These are phyloP conservation scores for Podarcis raffonei DNA, from an alignment of 2,113 vertebrate genomes.

Conservation along the genomic window DNA sequence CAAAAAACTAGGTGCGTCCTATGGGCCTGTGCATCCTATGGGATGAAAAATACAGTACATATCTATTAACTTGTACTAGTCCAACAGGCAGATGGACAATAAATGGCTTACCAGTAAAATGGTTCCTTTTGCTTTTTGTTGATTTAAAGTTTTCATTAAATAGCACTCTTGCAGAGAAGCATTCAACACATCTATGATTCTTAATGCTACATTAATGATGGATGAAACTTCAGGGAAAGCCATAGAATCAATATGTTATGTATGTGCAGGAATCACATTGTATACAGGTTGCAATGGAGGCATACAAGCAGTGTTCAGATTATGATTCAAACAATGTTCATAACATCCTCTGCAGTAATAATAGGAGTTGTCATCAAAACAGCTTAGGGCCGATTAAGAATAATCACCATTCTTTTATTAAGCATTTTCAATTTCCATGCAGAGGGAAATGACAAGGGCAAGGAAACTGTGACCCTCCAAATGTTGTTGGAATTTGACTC, in stretches of 20 bases:
- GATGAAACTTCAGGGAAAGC: neutral
- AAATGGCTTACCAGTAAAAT: accelerated
- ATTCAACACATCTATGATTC: neutral
- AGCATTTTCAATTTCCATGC: neutral
- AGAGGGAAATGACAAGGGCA: neutral
- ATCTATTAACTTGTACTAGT: neutral
- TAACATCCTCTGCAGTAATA: neutral
- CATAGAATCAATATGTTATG: neutral
- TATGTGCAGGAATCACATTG: neutral
- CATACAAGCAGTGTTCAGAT: neutral
- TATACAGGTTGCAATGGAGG: neutral
- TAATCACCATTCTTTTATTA: accelerated
- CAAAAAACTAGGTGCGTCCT: too few species aligned
- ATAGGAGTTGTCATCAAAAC: neutral
- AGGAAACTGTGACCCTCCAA: too few species aligned
- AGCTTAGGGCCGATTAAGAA: neutral
- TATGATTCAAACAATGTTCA: neutral
- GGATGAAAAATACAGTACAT: too few species aligned
- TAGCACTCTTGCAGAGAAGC: neutral
- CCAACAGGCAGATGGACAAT: neutral
- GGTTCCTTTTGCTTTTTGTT: neutral
- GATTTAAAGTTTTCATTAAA: slow-evolving; percentile 1
- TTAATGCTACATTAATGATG: neutral
- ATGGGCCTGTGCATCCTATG: too few species aligned
- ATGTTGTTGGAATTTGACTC: too few species aligned